Conservation (phyloP, 2,797 vertebrate species). For the Leptodactylus fallax region DNA sequence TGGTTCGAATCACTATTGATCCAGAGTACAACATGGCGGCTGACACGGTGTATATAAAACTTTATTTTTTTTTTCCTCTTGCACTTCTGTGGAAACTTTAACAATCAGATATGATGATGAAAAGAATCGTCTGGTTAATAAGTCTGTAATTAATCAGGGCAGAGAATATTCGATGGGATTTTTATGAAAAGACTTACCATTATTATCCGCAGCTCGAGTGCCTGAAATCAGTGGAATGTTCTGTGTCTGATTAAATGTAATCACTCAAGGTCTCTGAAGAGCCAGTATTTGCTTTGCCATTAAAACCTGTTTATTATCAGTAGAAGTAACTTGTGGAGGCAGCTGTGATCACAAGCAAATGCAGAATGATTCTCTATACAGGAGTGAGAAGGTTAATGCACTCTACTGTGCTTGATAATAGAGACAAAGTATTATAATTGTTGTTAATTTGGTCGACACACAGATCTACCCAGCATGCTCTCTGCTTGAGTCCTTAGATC, state of each 20-base stretch:
- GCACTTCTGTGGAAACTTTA: neutral
- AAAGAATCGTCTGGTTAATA: conserved; percentile 10
- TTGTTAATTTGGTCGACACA: neutral
- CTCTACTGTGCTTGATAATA: neutral
- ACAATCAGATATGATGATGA: conserved; percentile 9
- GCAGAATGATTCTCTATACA: neutral
- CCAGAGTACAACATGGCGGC: neutral
- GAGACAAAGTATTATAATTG: neutral
- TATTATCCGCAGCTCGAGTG: conserved; percentile 40
- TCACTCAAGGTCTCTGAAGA: conserved; percentile 41
- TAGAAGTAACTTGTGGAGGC: neutral
- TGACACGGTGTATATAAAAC: neutral
- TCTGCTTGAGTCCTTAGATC: neutral
- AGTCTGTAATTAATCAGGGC: conserved; percentile 14
- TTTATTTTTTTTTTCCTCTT: neutral
- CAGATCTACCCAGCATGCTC: neutral
- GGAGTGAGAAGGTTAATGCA: neutral
- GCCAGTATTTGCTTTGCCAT: conserved; percentile 16
- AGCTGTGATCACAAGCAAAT: neutral
- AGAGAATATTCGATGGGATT: neutral
- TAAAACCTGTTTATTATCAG: conserved; percentile 21
- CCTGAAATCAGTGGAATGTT: conserved; percentile 48
- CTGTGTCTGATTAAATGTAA: conserved; percentile 45
- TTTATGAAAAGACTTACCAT: neutral
- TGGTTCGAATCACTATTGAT: too few relatives aligned